Conservation (phyloP, 2,113 vertebrate species). For the Neoarius graeffei region DNA sequence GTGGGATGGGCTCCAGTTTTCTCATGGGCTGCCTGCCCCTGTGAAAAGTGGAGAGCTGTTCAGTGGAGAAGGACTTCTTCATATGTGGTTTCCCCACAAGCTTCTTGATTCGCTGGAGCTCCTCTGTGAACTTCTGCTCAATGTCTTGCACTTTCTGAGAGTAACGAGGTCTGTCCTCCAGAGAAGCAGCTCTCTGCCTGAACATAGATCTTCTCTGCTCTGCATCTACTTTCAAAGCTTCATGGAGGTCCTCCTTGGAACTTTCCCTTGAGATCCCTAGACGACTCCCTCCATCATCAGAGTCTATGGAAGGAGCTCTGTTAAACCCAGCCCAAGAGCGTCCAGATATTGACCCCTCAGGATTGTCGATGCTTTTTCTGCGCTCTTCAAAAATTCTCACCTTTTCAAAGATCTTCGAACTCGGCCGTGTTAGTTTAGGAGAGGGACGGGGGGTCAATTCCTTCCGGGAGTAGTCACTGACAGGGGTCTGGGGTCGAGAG, state of each 20-base stretch:
- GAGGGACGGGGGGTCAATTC: constrained; percentile 82
- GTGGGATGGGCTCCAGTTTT: constrained; percentile 70
- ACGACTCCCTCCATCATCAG: constrained; percentile 72
- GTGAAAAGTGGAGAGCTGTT: constrained; percentile 70
- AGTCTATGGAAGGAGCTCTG: constrained; percentile 87
- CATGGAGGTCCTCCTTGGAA: constrained; percentile 84
- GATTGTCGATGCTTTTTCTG: constrained; percentile 85
- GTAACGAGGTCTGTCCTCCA: constrained; percentile 88
- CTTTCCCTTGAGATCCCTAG: constrained; percentile 77
- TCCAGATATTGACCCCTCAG: constrained; percentile 80
- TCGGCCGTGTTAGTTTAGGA: constrained; percentile 85
- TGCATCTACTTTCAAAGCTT: constrained; percentile 77
- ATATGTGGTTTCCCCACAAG: constrained; percentile 81
- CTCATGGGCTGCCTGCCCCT: constrained; percentile 69
- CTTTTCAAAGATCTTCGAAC: constrained; percentile 92
- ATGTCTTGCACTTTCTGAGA: constrained; percentile 85
- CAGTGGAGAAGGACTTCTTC: constrained; percentile 79
- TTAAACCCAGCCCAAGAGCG: constrained; percentile 87
- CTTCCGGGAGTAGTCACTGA: constrained; percentile 85
- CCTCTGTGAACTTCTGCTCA: constrained; percentile 91
- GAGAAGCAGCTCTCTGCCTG: constrained; percentile 88
- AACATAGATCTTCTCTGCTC: constrained; percentile 84
- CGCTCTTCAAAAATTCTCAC: constrained; percentile 89
- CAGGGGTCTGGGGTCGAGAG: constrained; percentile 84
- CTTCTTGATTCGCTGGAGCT: constrained; percentile 90